Conservation (phyloP, 2,113 vertebrate species). For the Zosterops hypoxanthus region DNA sequence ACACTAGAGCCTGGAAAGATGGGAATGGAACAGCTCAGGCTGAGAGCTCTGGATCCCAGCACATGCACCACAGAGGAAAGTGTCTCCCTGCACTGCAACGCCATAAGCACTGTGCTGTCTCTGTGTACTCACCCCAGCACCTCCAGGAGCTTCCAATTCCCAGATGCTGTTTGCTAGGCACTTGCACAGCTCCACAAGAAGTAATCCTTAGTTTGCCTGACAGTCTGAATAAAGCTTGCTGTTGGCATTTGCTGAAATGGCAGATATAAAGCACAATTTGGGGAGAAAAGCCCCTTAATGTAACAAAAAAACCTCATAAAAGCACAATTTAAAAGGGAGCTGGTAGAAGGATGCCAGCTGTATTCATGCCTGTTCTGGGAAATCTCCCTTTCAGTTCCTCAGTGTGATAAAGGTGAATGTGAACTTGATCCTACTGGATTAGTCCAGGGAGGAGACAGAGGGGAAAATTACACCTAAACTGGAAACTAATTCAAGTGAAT, state of each 20-base stretch:
- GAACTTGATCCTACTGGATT: not conserved
- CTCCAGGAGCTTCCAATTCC: not conserved
- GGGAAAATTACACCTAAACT: not conserved
- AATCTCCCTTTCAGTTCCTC: not conserved
- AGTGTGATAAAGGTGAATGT: not conserved
- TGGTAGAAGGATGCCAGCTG: not conserved
- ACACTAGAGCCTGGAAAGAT: not conserved
- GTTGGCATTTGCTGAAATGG: not conserved
- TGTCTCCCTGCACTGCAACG: not conserved
- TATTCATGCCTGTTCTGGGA: not conserved
- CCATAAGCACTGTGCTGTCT: not conserved
- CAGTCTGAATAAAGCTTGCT: not conserved
- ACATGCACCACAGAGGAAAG: rapidly evolving
- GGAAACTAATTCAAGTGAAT: not conserved
- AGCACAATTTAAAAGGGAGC: not conserved
- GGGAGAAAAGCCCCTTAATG: not conserved
- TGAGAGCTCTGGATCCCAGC: not conserved
- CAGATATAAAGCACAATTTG: not conserved
- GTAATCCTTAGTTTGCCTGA: not conserved
- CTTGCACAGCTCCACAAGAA: not conserved
- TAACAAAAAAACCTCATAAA: not conserved
- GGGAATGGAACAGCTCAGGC: not conserved
- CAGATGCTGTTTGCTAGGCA: not conserved
- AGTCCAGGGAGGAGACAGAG: not conserved
- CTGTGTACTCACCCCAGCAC: not conserved